Evolutionary conservation across 2,888 invertebrate species (phyloP).

Genomic region (Slavum lentiscoides): DNA sequence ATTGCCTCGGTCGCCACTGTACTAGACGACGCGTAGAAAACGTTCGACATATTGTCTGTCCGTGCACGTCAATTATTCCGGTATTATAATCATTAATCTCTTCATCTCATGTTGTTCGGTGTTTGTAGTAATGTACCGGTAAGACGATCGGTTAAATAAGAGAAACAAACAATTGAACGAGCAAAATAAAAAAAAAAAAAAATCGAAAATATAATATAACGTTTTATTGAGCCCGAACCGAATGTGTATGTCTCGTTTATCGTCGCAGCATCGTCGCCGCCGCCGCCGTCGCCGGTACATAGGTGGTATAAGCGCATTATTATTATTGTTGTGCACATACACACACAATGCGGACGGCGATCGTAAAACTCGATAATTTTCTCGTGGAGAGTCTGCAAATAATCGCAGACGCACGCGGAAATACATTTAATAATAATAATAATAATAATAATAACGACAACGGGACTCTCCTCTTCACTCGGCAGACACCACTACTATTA

Average conservation of each 20-base stretch:
- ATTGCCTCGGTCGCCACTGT: too few species aligned
- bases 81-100: background rate
- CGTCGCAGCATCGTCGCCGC: too few species aligned
- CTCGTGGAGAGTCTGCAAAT: constrained; percentile 24
- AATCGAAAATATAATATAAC: background rate
- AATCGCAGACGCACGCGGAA: constrained; percentile 2
- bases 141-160: background rate
- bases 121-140: background rate
- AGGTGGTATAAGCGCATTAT: too few species aligned
- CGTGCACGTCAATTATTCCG: too few species aligned
- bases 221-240: constrained; percentile 16
- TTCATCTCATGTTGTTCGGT: background rate
- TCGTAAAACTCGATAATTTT: constrained; percentile 48
- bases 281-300: too few species aligned
- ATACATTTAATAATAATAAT: constrained; percentile 11
- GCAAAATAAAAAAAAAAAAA: background rate
- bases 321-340: too few species aligned
- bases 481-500: background rate
- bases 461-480: background rate
- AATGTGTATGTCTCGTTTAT: background rate
- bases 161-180: constrained; percentile 6
- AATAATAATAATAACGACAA: background rate
- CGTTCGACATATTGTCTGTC: too few species aligned
- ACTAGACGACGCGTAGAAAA: too few species aligned
- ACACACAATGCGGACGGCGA: background rate